phyloP scores from a whole-genome alignment of 2,113 vertebrate species.

The Elanoides forficatus region DNA sequence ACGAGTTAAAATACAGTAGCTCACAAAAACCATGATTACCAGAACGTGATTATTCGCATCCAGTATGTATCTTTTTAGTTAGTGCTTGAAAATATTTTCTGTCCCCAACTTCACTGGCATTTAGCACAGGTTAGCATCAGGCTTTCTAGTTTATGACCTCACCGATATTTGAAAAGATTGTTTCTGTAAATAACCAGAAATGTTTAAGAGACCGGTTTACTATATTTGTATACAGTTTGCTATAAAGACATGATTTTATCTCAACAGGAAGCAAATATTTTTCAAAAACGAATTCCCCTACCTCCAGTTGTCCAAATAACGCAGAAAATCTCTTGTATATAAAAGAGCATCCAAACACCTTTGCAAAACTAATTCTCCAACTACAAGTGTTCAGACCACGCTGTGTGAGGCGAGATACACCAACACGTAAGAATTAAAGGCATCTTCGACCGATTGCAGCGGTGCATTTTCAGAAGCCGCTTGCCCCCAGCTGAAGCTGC shows the following conservation, averaged over 20 bases:
- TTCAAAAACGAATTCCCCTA: not conserved
- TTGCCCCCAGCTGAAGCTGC: not conserved
- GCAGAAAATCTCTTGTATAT: not conserved
- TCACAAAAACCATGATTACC: not conserved
- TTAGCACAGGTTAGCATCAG: not conserved
- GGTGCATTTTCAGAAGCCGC: not conserved
- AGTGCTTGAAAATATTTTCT: not conserved
- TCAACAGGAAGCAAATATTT: not conserved
- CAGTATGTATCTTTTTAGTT: not conserved
- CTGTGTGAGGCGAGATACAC: not conserved
- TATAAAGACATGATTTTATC: not conserved
- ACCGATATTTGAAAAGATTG: not conserved
- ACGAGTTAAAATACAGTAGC: slow-evolving; percentile 43
- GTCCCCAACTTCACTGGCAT: not conserved
- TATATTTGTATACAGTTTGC: not conserved
- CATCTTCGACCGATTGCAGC: rapidly evolving
- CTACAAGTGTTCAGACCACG: rapidly evolving
- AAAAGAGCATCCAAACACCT: not conserved
- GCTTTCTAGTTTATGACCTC: not conserved
- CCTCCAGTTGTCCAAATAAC: not conserved
- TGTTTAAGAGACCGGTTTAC: not conserved
- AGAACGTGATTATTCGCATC: not conserved
- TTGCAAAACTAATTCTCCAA: not conserved
- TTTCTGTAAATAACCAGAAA: not conserved
- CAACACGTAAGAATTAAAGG: not conserved